Evolutionary conservation across 2,797 vertebrate species (phyloP), one percentile per base, ranked within the genome.

Genomic region (Leptatherina wallacei): DNA sequence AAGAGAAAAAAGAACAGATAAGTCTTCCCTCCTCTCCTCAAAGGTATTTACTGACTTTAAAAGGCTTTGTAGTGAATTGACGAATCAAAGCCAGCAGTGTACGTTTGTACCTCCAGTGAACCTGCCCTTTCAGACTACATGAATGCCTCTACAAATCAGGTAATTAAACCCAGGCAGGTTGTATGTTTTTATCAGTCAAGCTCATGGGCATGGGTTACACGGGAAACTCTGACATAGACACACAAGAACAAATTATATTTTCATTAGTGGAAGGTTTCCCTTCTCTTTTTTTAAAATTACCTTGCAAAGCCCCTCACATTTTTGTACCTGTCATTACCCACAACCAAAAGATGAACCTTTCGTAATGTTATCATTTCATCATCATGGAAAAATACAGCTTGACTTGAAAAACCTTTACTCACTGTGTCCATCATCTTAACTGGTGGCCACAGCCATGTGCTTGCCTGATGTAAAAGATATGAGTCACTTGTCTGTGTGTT

Each of bases 401-500:
- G 71, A 62, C 44, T 61, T 65, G 70, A 75, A 62, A 57, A 70
- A 65, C 35, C 18, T 44, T 20, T 1, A 51, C 62, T 56, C 40
- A n/a, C 52, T 32, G 3, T 58, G 79, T 77, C 78, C 65, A 61
- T 85, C 80, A 81, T 51, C 12, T 8, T 30, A 70, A 38, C 63
- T 65, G 65, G 54, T 73, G 69, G 77, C 82, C 61, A 27, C 62
- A 69, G 69, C 68, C 85, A 85, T 85, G 71, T 88, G 86, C 64
- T 69, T 1, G 65, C 81, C 85, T 76, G 80, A 80, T 86, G 88
- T 57, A 75, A 76, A 84, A 82, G 77, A 75, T 68, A 65, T 88
- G 85, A 92, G 80, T 91, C 87, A 91, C 77, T 64, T 73, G 77
- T 87, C 81, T 75, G 2, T 32, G 51, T 87, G 77, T 89, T 89